Evolutionary conservation across 2,797 vertebrate species (phyloP), one percentile per base, ranked within the genome.

Genomic region (Echeneis naucrates): DNA sequence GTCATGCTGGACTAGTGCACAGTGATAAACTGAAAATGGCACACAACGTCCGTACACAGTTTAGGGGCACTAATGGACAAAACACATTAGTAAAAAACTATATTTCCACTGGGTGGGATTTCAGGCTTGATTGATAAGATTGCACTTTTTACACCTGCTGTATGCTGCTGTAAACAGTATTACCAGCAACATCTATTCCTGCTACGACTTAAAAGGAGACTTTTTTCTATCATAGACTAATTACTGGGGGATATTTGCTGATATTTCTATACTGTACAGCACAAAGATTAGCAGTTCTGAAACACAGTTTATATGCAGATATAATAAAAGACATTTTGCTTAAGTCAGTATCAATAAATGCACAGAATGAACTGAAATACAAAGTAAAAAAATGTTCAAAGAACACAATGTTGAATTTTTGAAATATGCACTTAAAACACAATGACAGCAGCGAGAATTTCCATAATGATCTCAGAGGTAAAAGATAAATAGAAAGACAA

Each of bases 21-120:
- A 75, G 38, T 62, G 78, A 87, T 81, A 64, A 75, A 84, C 85
- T 11, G 30, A 88, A 89, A 84, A 76, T 65, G 80, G 71, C 47
- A 69, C 16, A 65, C 10, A 33, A 65, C 17, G 33, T 59, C 61
- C 64, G 57, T 57, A 67, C 70, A 75, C 69, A 54, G 68, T 56
- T 48, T 58, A 72, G 50, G 44, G 75, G 69, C 72, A 77, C 67
- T 85, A 85, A 85, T 87, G 75, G 73, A 74, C 53, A 88, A 80
- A 86, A 60, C 77, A 50, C 12, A 32, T 71, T 67, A 67, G 77
- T 68, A 73, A 71, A 77, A 81, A 81, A 73, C 52, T 45, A 79
- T 61, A 65, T 51, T 52, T 32, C 63, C 58, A 59, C 42, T 72
- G 42, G 85, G 35, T 27, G 23, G 23, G 61, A 83, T 79, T 81